These are phyloP conservation scores for Triops longicaudatus DNA, from an alignment of 1,140 invertebrate genomes.

Conservation along the genomic window DNA sequence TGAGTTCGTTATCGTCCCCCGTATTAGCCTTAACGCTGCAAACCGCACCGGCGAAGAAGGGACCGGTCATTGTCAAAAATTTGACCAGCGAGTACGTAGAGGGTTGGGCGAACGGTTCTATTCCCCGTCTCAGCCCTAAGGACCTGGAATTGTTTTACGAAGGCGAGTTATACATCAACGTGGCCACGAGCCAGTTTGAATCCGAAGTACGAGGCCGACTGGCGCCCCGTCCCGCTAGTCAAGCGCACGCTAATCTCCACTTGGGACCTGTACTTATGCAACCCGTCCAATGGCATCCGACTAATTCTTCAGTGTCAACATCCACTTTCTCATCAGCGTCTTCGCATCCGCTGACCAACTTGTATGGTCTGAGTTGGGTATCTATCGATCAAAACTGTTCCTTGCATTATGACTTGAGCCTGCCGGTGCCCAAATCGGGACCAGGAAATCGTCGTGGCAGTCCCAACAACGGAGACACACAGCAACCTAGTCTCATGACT, in stretches of 20 bases:
- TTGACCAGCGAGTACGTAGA: slow-evolving; percentile 50
- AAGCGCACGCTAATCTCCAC: slow-evolving; percentile 57
- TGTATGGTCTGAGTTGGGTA: slow-evolving; percentile 70
- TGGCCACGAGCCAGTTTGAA: slow-evolving; percentile 49
- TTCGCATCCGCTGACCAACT: slow-evolving; percentile 39
- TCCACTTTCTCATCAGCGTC: slow-evolving; percentile 25
- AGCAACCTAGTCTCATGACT: slow-evolving; percentile 32
- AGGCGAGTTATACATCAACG: slow-evolving; percentile 64
- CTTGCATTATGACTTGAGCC: slow-evolving; percentile 67
- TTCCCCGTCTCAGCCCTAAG: slow-evolving; percentile 54
- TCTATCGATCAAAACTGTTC: slow-evolving; percentile 70
- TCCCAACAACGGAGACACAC: slow-evolving; percentile 24
- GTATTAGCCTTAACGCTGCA: slow-evolving; percentile 27
- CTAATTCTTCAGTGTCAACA: slow-evolving; percentile 17
- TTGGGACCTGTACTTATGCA: slow-evolving; percentile 40
- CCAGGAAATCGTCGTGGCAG: slow-evolving; percentile 30
- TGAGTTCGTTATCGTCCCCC: slow-evolving; percentile 46
- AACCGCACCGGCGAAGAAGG: slow-evolving; percentile 26
- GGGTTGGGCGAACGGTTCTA: slow-evolving; percentile 56
- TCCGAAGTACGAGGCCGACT: slow-evolving; percentile 55
- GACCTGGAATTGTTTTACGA: slow-evolving; percentile 68
- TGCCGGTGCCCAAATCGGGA: slow-evolving; percentile 29
- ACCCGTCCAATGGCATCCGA: slow-evolving; percentile 35
- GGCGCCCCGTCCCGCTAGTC: slow-evolving; percentile 56
- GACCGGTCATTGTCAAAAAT: slow-evolving; percentile 29